phyloP scores from a whole-genome alignment of 2,888 invertebrate genomes.

The Crioceris asparagi region DNA sequence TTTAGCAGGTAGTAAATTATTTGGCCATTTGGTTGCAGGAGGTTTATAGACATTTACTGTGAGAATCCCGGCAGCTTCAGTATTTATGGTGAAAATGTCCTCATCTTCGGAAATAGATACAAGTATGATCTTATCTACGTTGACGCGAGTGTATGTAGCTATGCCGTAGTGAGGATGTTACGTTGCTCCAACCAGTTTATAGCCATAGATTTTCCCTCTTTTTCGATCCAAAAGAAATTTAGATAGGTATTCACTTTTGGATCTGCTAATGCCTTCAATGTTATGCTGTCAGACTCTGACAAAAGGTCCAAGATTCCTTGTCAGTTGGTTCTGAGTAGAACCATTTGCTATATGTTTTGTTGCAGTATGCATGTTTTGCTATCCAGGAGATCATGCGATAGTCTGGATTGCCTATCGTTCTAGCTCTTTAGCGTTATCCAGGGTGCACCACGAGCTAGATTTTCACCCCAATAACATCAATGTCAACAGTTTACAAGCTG shows the following conservation, averaged over 20 bases:
- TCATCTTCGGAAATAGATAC: background rate
- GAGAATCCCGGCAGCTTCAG: background rate
- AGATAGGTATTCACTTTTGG: background rate
- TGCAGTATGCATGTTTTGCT: background rate
- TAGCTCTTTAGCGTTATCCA: no score
- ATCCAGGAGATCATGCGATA: background rate
- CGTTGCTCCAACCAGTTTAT: background rate
- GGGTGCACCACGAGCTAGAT: no score
- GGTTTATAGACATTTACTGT: background rate
- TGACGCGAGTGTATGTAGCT: background rate
- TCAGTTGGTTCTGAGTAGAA: background rate
- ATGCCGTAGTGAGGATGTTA: no score
- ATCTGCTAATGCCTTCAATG: no score
- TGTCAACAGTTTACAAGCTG: no score
- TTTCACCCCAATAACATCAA: no score
- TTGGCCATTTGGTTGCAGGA: background rate
- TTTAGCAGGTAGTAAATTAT: background rate
- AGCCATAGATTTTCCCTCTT: background rate
- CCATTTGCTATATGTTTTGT: background rate
- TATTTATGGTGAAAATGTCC: background rate
- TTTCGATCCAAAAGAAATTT: background rate
- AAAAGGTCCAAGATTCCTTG: no score
- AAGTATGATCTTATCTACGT: background rate
- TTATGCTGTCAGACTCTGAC: no score
- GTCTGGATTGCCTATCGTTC: background rate